Evolutionary conservation across 1,140 invertebrate species (phyloP), one percentile per base, ranked within the genome.

Genomic region (Brachionus asplanchnoidis): DNA sequence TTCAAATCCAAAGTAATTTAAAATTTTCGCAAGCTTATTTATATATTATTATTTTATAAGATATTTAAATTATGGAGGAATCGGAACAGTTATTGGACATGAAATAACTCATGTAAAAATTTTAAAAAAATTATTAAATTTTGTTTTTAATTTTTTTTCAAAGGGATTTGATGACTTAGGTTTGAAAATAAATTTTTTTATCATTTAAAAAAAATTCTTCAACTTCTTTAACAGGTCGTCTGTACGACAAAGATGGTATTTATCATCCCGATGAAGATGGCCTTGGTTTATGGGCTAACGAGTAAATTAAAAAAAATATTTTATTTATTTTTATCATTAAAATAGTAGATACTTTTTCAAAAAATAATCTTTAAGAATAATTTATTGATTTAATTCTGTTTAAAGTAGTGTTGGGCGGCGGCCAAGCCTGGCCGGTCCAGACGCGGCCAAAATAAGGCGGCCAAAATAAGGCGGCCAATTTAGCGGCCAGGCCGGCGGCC

Each of bases 41-140:
- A 40, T 40, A 40, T 23, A 60, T 40, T 6, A 9, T 60, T 60
- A 3, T 86, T 85, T 17, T 85, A 40, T 26, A 20, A 89, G 88
- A 40, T 88, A 88, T n/a, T 87, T 95, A 12, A 95, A 95, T 88
- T 96, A 95, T 88, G 95, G 92, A 23, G 92, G 91, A 12, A 93
- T 92, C 79, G 92, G 92, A 32, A 90, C 91, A 14, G 92, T 92
- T 1, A 92, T 92, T 85, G 92, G 92, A 9, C 92, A 92, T 86
- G 92, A 92, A 88, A 92, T 92, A 50, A 92, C 92, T 7, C 92
- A 92, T 86, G 91, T 50, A 53, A 70, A 40, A 28, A 8, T 32
- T 56, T 23, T 40, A 28, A 14, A 28, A 36, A 14, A 70, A 44
- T 8, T 70, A 8, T n/a, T 17, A 4, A 17, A 50, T 77, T 20